Conservation (phyloP, 2,113 vertebrate genomes). For the Ctenodactylus gundi region DNA sequence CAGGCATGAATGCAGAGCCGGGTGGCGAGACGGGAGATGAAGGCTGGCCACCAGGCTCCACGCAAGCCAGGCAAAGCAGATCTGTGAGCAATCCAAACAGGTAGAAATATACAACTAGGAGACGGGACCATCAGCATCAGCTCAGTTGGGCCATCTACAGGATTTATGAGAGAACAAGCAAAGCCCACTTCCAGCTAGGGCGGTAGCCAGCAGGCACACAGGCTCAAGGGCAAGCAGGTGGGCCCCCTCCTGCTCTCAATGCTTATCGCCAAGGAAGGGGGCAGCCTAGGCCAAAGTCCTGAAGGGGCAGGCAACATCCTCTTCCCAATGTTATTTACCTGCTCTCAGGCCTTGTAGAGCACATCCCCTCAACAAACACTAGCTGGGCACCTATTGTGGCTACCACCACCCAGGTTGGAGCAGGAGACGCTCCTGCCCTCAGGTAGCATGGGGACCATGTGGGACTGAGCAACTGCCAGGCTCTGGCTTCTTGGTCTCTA, state of each 20-base stretch:
- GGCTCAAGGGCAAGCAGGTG: not conserved
- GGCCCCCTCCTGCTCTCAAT: not conserved
- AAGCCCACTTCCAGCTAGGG: not conserved
- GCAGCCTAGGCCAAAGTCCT: not conserved
- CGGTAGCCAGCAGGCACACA: not conserved
- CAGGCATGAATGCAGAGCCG: not conserved
- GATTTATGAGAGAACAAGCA: not conserved
- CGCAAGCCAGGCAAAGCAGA: conserved; percentile 26
- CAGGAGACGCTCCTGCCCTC: not conserved
- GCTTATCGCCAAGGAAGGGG: rapidly evolving
- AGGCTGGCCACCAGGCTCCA: conserved; percentile 38
- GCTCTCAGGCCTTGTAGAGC: not conserved
- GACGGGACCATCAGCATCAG: not conserved
- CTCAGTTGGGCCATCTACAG: not conserved
- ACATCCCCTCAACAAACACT: not conserved
- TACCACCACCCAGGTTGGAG: not conserved
- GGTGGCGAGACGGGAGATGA: not conserved
- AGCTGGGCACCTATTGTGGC: not conserved
- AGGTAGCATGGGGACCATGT: rapidly evolving
- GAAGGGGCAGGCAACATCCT: too few relatives aligned
- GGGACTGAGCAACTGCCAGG: not conserved
- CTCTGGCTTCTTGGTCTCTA: not conserved
- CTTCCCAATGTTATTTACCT: not conserved
- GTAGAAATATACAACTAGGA: conserved; percentile 27
- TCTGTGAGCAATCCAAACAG: conserved; percentile 45